These are phyloP conservation scores for Narcine bancroftii DNA, from an alignment of 2,113 vertebrate species.

Conservation along the genomic window DNA sequence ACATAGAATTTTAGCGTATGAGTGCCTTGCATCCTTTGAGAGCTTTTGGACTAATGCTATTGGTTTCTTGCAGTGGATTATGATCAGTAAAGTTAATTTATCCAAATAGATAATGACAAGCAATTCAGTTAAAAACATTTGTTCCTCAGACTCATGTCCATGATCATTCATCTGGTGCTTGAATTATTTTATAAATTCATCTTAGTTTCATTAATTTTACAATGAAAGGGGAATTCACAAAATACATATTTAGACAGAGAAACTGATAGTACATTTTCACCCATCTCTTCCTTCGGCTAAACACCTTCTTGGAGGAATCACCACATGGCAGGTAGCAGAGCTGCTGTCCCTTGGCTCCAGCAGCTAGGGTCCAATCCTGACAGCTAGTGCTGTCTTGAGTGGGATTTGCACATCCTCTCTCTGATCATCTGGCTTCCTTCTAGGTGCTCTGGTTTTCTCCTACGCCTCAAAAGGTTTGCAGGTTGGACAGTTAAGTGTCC, in stretches of 20 bases:
- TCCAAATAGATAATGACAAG: not conserved
- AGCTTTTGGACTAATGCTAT: not conserved
- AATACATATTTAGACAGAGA: not conserved
- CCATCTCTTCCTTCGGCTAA: not conserved
- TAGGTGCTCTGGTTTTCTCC: no score
- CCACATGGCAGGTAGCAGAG: not conserved
- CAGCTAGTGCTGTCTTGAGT: no score
- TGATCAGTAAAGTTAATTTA: not conserved
- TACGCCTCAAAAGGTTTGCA: no score
- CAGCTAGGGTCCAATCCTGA: no score
- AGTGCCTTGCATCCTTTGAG: not conserved
- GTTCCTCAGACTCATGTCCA: not conserved
- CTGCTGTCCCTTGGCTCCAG: no score
- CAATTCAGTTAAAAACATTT: conserved; percentile 26
- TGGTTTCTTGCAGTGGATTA: not conserved
- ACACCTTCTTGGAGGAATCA: no score
- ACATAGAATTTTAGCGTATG: no score
- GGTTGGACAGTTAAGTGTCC: no score
- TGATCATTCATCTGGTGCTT: not conserved
- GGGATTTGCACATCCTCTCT: no score
- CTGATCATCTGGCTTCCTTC: no score
- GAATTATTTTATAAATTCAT: not conserved
- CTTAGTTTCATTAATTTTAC: not conserved
- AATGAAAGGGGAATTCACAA: no score
- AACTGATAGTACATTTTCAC: not conserved